Percentiles rank a stretch among this genome's conserved stretches.
Evolutionary conservation across 2,113 vertebrate genomes (phyloP).

Genomic region (Edolisoma coerulescens): DNA sequence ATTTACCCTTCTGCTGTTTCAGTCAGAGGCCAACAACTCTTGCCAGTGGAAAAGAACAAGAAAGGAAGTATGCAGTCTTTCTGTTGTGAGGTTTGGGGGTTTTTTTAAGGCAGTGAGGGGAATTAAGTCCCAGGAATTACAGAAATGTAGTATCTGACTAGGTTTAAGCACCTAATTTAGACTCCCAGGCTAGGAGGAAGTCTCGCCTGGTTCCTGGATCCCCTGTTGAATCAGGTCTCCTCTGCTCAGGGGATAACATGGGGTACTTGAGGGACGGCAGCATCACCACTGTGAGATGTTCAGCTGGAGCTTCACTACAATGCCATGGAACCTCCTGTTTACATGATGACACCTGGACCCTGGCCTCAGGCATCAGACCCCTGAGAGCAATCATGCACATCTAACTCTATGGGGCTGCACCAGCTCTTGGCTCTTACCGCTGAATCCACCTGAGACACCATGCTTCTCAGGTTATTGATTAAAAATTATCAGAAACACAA

Average conservation of each 20-base stretch:
- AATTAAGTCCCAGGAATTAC: background rate
- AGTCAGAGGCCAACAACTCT: background rate
- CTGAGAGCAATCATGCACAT: no score
- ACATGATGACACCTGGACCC: no score
- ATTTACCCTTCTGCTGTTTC: background rate
- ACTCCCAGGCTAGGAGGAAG: background rate
- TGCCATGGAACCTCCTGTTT: background rate
- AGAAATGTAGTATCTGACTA: background rate
- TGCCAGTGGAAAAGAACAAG: background rate
- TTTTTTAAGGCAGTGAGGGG: background rate
- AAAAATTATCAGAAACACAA: background rate
- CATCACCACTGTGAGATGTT: background rate
- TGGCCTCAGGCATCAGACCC: background rate
- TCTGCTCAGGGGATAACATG: fast-evolving
- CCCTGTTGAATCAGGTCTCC: background rate
- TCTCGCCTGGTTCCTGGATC: fast-evolving
- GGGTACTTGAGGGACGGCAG: background rate
- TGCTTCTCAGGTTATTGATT: fast-evolving
- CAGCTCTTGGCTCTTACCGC: fast-evolving
- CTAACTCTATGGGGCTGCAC: background rate
- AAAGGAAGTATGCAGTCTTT: background rate
- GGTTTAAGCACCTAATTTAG: background rate
- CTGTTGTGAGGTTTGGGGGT: fast-evolving
- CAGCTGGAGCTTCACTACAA: background rate
- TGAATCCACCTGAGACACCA: background rate